phyloP scores from a whole-genome alignment of 2,797 vertebrate species.

The Urocyon cinereoargenteus region DNA sequence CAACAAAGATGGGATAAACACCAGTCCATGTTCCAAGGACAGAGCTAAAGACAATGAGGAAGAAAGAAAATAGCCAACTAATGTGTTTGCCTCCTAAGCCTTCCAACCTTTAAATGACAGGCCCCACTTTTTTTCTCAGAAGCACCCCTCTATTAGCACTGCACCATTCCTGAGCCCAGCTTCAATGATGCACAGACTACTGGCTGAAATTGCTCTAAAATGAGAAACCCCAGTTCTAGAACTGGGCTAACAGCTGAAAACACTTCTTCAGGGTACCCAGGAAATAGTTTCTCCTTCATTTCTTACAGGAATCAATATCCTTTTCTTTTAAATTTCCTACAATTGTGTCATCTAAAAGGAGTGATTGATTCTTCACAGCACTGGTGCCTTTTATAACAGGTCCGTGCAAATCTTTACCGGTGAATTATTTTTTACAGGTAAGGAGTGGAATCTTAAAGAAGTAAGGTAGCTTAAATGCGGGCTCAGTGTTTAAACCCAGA shows the following conservation, averaged over 20 bases:
- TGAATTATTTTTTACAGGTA: slow-evolving; percentile 45
- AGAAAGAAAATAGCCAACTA: not conserved
- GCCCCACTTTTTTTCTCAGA: not conserved
- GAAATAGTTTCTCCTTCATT: not conserved
- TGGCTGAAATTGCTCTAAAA: not conserved
- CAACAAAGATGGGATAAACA: not conserved
- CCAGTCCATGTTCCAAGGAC: not conserved
- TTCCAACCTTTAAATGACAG: not conserved
- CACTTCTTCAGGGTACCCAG: not conserved
- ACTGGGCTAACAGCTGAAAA: not conserved
- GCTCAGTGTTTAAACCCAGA: not conserved
- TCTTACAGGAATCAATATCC: not conserved
- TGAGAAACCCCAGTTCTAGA: not conserved
- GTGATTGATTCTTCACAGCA: not conserved
- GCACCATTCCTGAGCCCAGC: not conserved
- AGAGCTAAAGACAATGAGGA: not conserved
- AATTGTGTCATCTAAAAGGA: not conserved
- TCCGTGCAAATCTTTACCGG: not conserved
- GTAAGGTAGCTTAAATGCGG: not conserved
- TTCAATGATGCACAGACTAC: not conserved
- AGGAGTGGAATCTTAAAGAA: not conserved
- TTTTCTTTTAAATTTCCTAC: slow-evolving; percentile 7
- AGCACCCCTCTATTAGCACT: not conserved
- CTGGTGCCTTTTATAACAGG: not conserved
- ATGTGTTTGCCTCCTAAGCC: not conserved